Evolutionary conservation across 2,113 vertebrate genomes (phyloP).

Genomic region (Aptenodytes forsteri): DNA sequence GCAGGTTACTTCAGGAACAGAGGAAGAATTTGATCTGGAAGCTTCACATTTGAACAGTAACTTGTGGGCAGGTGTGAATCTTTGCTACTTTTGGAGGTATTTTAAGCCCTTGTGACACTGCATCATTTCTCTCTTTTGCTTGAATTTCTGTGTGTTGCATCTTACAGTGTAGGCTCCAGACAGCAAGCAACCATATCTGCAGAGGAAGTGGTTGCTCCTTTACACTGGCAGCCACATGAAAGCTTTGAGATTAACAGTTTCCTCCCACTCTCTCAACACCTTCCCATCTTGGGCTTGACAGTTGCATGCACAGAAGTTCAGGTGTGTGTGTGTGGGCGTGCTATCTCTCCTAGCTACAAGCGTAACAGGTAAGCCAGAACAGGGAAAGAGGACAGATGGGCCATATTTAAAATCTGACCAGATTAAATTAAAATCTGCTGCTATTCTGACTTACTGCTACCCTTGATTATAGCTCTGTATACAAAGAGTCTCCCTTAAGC

Average conservation of each 20-base stretch:
- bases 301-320: background rate
- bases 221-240: background rate
- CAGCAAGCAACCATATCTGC: background rate
- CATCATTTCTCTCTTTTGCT: background rate
- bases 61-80: background rate
- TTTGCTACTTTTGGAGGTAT: background rate
- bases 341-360: background rate
- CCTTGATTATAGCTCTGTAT: background rate
- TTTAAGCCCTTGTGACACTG: background rate
- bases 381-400: background rate
- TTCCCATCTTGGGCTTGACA: background rate
- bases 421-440: background rate
- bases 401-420: background rate
- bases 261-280: background rate
- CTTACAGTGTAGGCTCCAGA: background rate
- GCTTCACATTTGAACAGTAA: background rate
- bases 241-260: background rate
- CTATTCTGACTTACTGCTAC: background rate
- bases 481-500: background rate
- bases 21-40: background rate
- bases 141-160: background rate
- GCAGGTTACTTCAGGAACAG: background rate
- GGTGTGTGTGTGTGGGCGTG: background rate
- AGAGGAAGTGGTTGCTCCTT: background rate
- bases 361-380: background rate